Evolutionary conservation across 2,888 invertebrate genomes (phyloP), one percentile per base, ranked within the genome.

Genomic region (Rutpela maculata): DNA sequence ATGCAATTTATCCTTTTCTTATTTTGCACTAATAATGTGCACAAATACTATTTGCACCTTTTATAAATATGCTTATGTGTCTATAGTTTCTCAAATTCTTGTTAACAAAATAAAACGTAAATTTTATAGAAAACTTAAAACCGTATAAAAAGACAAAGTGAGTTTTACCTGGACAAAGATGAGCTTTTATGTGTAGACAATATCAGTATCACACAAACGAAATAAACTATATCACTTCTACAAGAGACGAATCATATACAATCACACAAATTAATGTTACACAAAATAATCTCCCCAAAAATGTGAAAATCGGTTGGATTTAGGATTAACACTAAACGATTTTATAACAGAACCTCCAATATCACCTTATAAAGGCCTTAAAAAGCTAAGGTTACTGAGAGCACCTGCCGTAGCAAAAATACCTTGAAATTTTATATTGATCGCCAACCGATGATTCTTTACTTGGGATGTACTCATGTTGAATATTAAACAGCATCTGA

Each of bases 371-470:
- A 68, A 56, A 68, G 67, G 55, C 56, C 56, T 50, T 68, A 68
- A 68, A 12, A 68, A 26, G 18, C 15, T 66, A 66, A 68, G 56
- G 67, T 68, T 68, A 26, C n/a, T 4, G 26, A 68, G 67, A 56
- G 57, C 69, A 69, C 69, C 69, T 69, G 60, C 60, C 50, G 17
- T 60, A 22, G 70, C 19, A 70, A 50, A 59, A 70, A 70, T 70
- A 70, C 70, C 59, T 70, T 70, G 70, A 70, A 59, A 60, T 70
- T 70, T 70, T 70, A 70, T 70, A 70, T 70, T 60, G 70, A 70
- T 70, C 60, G 70, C 59, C 6, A 22, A 60, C 43, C 60, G 31
- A 70, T 60, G 59, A 59, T 50, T 38, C 59, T 69, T 38, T n/a
- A 19, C 50, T 56, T 31, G 35, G 68, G 35, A 12, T 43, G 66